Evolutionary conservation across 2,797 vertebrate species (phyloP), one percentile per base, ranked within the genome.

Genomic region (Falco cherrug): DNA sequence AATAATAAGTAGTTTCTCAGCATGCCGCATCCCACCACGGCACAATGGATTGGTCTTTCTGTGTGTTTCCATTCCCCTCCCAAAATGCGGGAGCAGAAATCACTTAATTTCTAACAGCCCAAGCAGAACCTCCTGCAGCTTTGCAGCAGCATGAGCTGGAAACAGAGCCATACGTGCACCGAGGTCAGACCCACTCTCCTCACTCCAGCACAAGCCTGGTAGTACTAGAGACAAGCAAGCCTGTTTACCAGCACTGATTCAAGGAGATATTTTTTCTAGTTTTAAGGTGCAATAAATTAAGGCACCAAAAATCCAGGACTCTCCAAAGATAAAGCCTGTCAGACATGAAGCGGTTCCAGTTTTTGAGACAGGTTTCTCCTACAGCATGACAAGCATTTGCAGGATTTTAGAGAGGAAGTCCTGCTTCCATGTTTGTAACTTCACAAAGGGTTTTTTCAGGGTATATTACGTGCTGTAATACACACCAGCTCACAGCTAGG

Each of bases 211-310:
- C 28, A 63, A 63, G 61, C 37, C 39, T 63, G 13, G 26, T 11
- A 15, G 31, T 29, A 9, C 25, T 19, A 24, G 39, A 45, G 16
- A 67, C 18, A 13, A 37, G 11, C 11, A 0, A 77, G 39, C 20
- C 61, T 16, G 17, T 20, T 45, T 13, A 28, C 80, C 80, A 90
- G 89, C 17, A 1, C 54, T 15, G 56, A 43, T 11, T 51, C 18
- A 33, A 84, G n/a, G 45, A 76, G 37, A 25, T 16, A 9, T n/a
- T 39, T 73, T 78, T 78, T 63, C 60, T 26, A 82, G 35, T 56
- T 69, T 70, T 68, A 76, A 85, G 92, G 81, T 94, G 92, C 92
- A 64, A 41, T 68, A 83, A 70, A 48, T 61, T 64, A 97, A 95
- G 94, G 95, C 95, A 91, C 82, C 82, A 10, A 85, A 80, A 61